These are phyloP conservation scores for Trissolcus brochymenae DNA, from an alignment of 2,888 invertebrate genomes.

Conservation along the genomic window DNA sequence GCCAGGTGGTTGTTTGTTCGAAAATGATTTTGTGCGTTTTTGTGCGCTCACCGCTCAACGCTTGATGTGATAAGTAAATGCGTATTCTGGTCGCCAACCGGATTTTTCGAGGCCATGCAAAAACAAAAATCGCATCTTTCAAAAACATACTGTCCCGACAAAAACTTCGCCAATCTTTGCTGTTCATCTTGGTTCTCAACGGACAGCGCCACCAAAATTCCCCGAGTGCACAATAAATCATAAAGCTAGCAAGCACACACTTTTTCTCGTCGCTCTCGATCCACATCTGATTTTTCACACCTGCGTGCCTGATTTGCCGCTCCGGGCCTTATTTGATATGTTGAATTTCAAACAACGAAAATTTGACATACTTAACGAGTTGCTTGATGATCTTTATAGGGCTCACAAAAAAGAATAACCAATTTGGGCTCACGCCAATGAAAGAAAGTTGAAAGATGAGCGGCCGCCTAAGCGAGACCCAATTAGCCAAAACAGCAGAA, in stretches of 20 bases:
- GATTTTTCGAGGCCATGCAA: slow-evolving; percentile 50
- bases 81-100: slow-evolving; percentile 40
- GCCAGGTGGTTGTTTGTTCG: slow-evolving; percentile 57
- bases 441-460: slow-evolving; percentile 32
- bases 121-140: slow-evolving; percentile 70
- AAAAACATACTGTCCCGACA: slow-evolving; percentile 70
- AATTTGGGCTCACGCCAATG: slow-evolving; percentile 31
- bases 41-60: slow-evolving; percentile 35
- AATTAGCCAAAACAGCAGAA: slow-evolving; percentile 32
- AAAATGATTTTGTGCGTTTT: slow-evolving; percentile 62
- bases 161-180: slow-evolving; percentile 65
- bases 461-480: slow-evolving; percentile 38
- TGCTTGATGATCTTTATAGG: slow-evolving; percentile 51
- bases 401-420: slow-evolving; percentile 40
- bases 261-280: slow-evolving; percentile 19
- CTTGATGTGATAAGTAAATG: slow-evolving; percentile 57
- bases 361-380: slow-evolving; percentile 55
- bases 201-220: slow-evolving; percentile 35
- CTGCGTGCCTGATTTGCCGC: slow-evolving; percentile 47
- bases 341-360: slow-evolving; percentile 46
- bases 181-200: slow-evolving; percentile 40
- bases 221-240: slow-evolving; percentile 63
- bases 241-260: slow-evolving; percentile 57
- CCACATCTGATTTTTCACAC: slow-evolving; percentile 62
- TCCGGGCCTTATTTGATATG: slow-evolving; percentile 52